Base-by-base conservation (phyloP, 2,797 vertebrate genomes). In the Sorex maritimensis region DNA sequence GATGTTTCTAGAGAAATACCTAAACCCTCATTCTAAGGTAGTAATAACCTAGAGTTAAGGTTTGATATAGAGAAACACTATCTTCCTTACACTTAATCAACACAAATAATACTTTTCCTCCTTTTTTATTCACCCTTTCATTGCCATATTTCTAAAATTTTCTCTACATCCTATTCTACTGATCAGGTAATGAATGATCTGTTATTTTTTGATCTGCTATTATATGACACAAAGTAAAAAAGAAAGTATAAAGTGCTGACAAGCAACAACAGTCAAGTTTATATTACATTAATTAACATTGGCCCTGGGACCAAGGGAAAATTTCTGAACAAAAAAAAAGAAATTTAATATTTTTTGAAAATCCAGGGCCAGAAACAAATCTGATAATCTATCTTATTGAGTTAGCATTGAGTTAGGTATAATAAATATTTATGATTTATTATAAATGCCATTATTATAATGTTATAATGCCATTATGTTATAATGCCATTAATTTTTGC, bases 341-440 rank as follows among this genome's bases (percentile, higher is more conserved):
- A 30, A 12, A 34, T 4, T 72, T 14, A 71, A 61, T 63, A 44
- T 30, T 41, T 80, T 73, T 28, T 19, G 77, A 73, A 61, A 72
- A 74, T 86, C 23, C 46, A 68, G 23, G 86, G 17, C 19, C n/a
- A 82, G 82, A 68, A 90, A 81, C 71, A n/a, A 77, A 15, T 21
- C 2, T 68, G 24, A 44, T 21, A 44, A 44, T 44, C 41, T 14
- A 6, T 49, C 61, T 23, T 49, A 73, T 84, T 61, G 19, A 85
- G 19, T 61, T 61, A 61, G 58, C 58, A 61, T 23, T 6, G 15
- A 61, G 5, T 81, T 68, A 71, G 21, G 3, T 75, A 26, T 63
- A 28, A 28, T 38, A 80, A 84, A 84, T 5, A 74, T n/a, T 63
- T 85, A 49, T 79, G 2, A 63, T 34, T 34, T 34, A 34, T 34